A percentile compares a stretch with the other conserved stretches of the same genome.
phyloP scores from a whole-genome alignment of 2,113 vertebrate species.

The Puffinus mauretanicus region DNA sequence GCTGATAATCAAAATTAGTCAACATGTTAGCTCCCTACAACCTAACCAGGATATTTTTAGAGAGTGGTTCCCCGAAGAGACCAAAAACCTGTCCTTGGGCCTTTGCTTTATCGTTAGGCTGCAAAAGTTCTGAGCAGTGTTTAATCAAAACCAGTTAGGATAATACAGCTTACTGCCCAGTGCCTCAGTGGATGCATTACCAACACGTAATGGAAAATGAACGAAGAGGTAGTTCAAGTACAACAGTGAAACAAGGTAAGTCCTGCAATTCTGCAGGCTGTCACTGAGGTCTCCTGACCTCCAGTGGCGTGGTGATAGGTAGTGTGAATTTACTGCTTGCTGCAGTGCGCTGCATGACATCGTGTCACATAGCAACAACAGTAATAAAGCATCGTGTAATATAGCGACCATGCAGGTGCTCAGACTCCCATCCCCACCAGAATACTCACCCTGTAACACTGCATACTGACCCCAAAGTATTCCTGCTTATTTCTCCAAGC shows the following conservation, averaged over 20 bases:
- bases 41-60: neutral
- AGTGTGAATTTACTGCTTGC: neutral
- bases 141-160: neutral
- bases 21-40: neutral
- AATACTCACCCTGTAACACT: neutral
- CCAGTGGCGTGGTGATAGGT: fast-evolving
- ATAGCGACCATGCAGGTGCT: fast-evolving
- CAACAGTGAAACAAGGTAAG: neutral
- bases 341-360: fast-evolving
- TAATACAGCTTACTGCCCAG: neutral
- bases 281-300: neutral
- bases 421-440: too few species aligned
- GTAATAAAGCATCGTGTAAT: neutral
- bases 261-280: neutral
- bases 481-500: neutral
- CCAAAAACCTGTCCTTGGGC: neutral
- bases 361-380: fast-evolving
- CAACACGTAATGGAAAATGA: neutral
- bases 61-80: neutral
- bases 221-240: neutral
- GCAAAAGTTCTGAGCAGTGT: neutral
- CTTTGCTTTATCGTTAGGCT: neutral
- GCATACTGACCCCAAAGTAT: neutral
- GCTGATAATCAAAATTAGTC: neutral
- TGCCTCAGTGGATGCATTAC: neutral